Evolutionary conservation across 2,797 vertebrate genomes (phyloP).

Genomic region (Pogoniulus pusillus): DNA sequence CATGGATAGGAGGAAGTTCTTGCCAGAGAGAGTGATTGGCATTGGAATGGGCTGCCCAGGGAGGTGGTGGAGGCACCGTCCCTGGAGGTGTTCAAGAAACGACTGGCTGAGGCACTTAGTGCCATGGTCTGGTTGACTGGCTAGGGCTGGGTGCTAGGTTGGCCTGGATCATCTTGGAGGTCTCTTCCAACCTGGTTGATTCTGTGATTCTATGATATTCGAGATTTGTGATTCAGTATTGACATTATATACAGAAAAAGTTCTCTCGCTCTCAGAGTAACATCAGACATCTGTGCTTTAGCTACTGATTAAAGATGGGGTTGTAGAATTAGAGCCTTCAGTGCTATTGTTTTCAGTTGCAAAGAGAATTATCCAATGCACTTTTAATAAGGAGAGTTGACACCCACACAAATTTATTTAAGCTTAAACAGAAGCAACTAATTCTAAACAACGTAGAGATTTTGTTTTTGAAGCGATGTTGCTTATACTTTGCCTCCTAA

Average conservation of each 20-base stretch:
- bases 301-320: conserved; percentile 56
- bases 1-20: no score
- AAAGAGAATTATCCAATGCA: conserved; percentile 15
- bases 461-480: conserved; percentile 31
- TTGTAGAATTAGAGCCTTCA: conserved; percentile 45
- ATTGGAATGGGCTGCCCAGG: no score
- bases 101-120: no score
- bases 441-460: conserved; percentile 39
- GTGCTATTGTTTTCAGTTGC: conserved; percentile 50
- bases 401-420: conserved; percentile 25
- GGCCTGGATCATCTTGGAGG: no score
- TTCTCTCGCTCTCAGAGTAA: conserved; percentile 13
- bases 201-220: no score
- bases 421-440: conserved; percentile 49
- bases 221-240: background rate
- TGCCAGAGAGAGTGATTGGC: no score
- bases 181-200: no score
- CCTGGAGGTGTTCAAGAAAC: no score
- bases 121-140: no score
- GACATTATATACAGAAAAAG: background rate
- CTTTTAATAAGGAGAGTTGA: conserved; percentile 40
- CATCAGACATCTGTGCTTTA: conserved; percentile 60
- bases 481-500: conserved; percentile 47
- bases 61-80: no score
- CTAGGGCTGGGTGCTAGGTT: no score